These are phyloP conservation scores for Ectemnius lituratus DNA, from an alignment of 2,888 invertebrate species.

Conservation along the genomic window DNA sequence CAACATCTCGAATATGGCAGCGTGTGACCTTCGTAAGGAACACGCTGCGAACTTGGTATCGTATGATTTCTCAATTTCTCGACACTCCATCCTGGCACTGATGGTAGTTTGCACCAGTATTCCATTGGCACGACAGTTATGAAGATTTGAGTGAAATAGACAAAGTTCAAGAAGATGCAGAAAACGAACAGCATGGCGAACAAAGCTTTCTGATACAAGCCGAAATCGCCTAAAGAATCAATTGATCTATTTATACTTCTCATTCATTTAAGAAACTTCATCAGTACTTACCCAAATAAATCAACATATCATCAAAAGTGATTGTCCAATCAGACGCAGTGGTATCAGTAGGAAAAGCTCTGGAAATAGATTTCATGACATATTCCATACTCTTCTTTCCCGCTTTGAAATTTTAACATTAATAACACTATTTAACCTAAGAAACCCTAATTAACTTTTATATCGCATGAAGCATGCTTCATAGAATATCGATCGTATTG, in stretches of 20 bases:
- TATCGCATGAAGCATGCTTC: too few species aligned
- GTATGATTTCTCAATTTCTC: conserved; percentile 56
- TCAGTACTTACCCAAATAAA: conserved; percentile 54
- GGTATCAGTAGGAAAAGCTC: not conserved
- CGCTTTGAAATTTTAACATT: too few species aligned
- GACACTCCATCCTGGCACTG: conserved; percentile 22
- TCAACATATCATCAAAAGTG: conserved; percentile 60
- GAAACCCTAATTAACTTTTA: too few species aligned
- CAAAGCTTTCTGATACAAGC: conserved; percentile 70
- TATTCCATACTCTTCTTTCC: too few species aligned
- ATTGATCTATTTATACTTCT: not conserved
- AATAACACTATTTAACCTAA: too few species aligned
- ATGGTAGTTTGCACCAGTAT: conserved; percentile 70
- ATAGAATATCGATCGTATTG: too few species aligned
- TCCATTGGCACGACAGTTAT: conserved; percentile 68
- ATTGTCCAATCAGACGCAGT: conserved; percentile 26
- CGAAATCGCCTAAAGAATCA: conserved; percentile 69
- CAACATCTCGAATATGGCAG: conserved; percentile 62
- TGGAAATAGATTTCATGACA: not conserved
- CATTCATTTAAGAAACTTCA: not conserved
- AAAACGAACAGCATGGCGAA: conserved; percentile 71
- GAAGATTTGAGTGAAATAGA: conserved; percentile 74
- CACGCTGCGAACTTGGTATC: conserved; percentile 52
- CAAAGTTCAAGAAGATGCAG: conserved; percentile 70
- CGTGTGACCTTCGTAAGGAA: conserved; percentile 50